Percentiles rank a stretch among this genome's conserved stretches.
Conservation (phyloP, 53 echinoderm and acorn worm species). For the Henricia sp. region DNA sequence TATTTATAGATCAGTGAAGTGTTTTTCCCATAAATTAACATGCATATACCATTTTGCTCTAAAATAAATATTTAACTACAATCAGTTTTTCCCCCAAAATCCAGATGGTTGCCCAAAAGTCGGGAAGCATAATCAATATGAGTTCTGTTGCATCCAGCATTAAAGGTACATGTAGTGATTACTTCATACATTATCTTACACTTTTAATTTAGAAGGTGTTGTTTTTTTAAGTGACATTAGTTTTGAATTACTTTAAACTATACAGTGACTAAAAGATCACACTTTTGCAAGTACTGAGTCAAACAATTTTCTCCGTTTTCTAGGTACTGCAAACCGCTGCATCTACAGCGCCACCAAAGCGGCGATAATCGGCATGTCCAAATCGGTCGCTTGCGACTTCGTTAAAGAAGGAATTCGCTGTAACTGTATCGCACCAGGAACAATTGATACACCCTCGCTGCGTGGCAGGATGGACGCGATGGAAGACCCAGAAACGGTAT, state of each 20-base stretch:
- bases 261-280: too few relatives aligned
- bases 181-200: too few relatives aligned
- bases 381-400: slow-evolving; percentile 84
- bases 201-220: too few relatives aligned
- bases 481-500: slow-evolving; percentile 67
- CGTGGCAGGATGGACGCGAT: slow-evolving; percentile 68
- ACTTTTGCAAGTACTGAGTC: too few relatives aligned
- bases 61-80: too few relatives aligned
- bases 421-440: slow-evolving; percentile 93
- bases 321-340: slow-evolving; percentile 79
- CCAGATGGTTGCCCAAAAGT: slow-evolving; percentile 83
- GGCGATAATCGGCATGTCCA: slow-evolving; percentile 88
- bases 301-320: not conserved
- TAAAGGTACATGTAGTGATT: too few relatives aligned
- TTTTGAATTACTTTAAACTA: too few relatives aligned
- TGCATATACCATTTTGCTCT: too few relatives aligned
- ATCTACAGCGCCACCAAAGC: slow-evolving; percentile 89
- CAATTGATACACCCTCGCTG: slow-evolving; percentile 90
- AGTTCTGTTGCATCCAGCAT: slow-evolving; percentile 79
- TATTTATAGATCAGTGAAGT: too few relatives aligned
- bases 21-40: too few relatives aligned
- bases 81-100: not conserved
- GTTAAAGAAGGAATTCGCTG: slow-evolving; percentile 85
- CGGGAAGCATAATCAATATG: slow-evolving; percentile 91
- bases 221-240: too few relatives aligned